phyloP scores from a whole-genome alignment of 2,888 invertebrate species.

The Idaea aversata region DNA sequence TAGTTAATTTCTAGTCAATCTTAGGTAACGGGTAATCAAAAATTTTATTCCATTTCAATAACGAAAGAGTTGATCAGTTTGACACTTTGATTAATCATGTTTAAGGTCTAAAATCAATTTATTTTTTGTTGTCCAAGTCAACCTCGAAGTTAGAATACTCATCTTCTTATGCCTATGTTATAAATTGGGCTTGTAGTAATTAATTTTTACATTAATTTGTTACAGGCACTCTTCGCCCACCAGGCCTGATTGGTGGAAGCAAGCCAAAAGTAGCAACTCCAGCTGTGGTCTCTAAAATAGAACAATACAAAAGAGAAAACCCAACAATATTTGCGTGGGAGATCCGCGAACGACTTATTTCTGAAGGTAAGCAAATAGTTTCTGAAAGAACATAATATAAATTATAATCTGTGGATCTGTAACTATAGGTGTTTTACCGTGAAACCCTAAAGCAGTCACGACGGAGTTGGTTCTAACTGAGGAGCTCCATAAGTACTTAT shows the following conservation, averaged over 20 bases:
- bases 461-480: constrained; percentile 13
- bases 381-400: background rate
- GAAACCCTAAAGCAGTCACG: constrained; percentile 64
- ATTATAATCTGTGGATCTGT: constrained; percentile 9
- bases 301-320: constrained; percentile 98
- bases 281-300: constrained; percentile 97
- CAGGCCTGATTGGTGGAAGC: constrained; percentile 95
- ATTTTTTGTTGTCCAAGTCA: too few species aligned
- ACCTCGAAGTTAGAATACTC: too few species aligned
- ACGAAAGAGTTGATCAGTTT: too few species aligned
- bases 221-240: constrained; percentile 92
- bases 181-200: background rate
- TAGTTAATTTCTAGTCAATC: too few species aligned
- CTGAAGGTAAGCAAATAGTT: constrained; percentile 87
- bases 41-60: too few species aligned
- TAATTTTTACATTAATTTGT: constrained; percentile 34
- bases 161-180: too few species aligned
- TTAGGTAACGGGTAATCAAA: too few species aligned
- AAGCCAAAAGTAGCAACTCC: constrained; percentile 99
- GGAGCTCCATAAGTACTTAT: background rate
- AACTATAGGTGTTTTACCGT: constrained; percentile 36
- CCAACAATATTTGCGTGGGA: constrained; percentile 99
- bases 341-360: constrained; percentile 96
- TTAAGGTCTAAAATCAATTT: too few species aligned
- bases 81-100: too few species aligned